These are phyloP conservation scores for Plodia interpunctella DNA, from an alignment of 1,140 invertebrate genomes.

Conservation along the genomic window DNA sequence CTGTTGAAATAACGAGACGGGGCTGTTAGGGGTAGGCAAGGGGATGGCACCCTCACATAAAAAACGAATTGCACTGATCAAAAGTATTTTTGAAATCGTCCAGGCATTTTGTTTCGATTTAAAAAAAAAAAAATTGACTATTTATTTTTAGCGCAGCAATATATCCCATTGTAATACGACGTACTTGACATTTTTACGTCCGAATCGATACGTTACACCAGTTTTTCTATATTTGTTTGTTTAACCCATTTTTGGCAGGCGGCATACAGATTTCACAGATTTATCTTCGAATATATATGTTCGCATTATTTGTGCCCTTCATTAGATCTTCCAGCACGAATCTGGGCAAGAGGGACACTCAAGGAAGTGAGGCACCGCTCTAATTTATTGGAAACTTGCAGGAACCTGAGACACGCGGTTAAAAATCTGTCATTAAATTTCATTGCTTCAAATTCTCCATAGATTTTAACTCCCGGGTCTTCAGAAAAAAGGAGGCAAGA, in stretches of 20 bases:
- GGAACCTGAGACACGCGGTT: too few relatives aligned
- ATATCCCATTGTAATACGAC: background rate
- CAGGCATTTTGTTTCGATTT: conserved; percentile 30
- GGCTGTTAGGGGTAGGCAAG: conserved; percentile 18
- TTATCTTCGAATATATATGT: too few relatives aligned
- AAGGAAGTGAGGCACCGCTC: too few relatives aligned
- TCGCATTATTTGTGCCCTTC: too few relatives aligned
- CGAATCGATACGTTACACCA: background rate
- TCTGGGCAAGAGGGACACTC: too few relatives aligned
- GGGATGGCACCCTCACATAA: conserved; percentile 28
- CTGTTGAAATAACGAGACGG: conserved; percentile 51
- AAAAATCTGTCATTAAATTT: background rate
- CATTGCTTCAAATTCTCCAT: background rate
- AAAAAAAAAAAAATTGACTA: background rate
- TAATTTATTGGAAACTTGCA: too few relatives aligned
- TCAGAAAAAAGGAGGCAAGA: conserved; percentile 21
- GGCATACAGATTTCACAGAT: too few relatives aligned
- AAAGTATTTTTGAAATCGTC: conserved; percentile 36
- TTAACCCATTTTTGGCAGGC: background rate
- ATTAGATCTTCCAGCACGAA: too few relatives aligned
- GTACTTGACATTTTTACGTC: conserved; percentile 2
- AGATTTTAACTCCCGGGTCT: background rate
- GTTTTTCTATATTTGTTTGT: background rate
- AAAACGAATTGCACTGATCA: conserved; percentile 29
- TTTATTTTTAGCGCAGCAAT: background rate